Evolutionary conservation across 2,113 vertebrate species (phyloP).

Genomic region (Sphaerodactylus townsendi): DNA sequence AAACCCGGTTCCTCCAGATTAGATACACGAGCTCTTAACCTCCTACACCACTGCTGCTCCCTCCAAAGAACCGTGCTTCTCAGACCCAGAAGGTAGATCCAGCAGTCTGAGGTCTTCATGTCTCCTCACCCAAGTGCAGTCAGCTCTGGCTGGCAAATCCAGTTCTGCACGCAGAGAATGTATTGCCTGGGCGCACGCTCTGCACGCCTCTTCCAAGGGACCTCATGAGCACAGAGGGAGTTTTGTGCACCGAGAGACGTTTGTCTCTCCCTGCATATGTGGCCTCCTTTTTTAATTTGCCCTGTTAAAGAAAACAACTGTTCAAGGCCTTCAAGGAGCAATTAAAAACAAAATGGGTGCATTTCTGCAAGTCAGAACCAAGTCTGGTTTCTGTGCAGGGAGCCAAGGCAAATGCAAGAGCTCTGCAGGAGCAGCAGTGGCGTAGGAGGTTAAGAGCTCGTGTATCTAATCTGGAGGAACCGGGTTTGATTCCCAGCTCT

Average conservation of each 20-base stretch:
- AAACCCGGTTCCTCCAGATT: too few species aligned
- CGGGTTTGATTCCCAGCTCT: too few species aligned
- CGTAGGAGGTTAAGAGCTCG: too few species aligned
- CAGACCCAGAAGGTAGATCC: too few species aligned
- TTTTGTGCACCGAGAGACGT: too few species aligned
- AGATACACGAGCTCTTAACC: too few species aligned
- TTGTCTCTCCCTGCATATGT: not conserved
- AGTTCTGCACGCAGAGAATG: not conserved
- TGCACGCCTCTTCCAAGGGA: too few species aligned
- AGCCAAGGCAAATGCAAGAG: slow-evolving; percentile 2
- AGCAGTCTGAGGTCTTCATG: not conserved
- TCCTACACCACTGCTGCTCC: too few species aligned
- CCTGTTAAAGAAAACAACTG: not conserved
- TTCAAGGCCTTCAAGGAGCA: not conserved
- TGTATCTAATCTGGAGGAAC: too few species aligned
- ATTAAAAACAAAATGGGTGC: not conserved
- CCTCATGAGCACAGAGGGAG: not conserved
- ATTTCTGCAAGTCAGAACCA: not conserved
- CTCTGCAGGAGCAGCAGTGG: not conserved
- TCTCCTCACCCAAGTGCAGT: not conserved
- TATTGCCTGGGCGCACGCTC: too few species aligned
- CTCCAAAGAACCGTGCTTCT: not conserved
- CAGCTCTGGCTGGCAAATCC: not conserved
- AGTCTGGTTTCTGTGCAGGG: not conserved
- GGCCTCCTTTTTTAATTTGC: not conserved